These are phyloP conservation scores for Nyctereutes procyonoides DNA, from an alignment of 2,113 vertebrate genomes.

Conservation along the genomic window DNA sequence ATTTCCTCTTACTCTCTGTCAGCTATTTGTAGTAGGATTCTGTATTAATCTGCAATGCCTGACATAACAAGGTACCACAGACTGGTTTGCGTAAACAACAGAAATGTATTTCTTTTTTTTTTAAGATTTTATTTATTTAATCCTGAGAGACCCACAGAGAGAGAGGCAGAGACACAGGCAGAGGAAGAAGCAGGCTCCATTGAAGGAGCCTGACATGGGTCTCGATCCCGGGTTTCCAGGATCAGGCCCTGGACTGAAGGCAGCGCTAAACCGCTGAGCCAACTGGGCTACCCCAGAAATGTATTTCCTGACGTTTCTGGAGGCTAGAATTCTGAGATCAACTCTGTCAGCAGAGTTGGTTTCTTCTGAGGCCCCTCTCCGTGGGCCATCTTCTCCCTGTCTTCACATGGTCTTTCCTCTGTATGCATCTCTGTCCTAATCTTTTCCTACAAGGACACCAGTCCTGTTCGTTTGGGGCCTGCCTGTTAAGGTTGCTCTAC, in stretches of 20 bases:
- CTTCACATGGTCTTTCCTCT: neutral
- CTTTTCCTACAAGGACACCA: neutral
- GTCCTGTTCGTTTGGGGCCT: neutral
- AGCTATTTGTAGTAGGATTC: neutral
- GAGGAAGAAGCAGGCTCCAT: too few species aligned
- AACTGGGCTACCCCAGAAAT: neutral
- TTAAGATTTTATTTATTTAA: too few species aligned
- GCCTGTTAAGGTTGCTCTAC: neutral
- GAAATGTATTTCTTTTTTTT: neutral
- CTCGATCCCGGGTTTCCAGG: too few species aligned
- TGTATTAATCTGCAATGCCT: neutral
- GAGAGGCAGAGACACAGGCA: too few species aligned
- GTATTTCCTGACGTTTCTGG: neutral
- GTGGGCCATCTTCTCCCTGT: neutral
- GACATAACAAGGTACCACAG: neutral
- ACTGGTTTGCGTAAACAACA: neutral
- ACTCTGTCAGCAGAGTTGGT: neutral
- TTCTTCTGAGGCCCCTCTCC: neutral
- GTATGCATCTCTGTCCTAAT: neutral
- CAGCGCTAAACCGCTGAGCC: too few species aligned
- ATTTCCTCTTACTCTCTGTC: slow-evolving; percentile 23
- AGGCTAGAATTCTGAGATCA: neutral
- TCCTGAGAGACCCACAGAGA: too few species aligned
- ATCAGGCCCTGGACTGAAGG: too few species aligned
- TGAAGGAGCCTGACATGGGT: too few species aligned